Percentiles rank a stretch among this genome's conserved stretches.
phyloP scores from a whole-genome alignment of 1,140 invertebrate species.

The Ectropis grisescens region DNA sequence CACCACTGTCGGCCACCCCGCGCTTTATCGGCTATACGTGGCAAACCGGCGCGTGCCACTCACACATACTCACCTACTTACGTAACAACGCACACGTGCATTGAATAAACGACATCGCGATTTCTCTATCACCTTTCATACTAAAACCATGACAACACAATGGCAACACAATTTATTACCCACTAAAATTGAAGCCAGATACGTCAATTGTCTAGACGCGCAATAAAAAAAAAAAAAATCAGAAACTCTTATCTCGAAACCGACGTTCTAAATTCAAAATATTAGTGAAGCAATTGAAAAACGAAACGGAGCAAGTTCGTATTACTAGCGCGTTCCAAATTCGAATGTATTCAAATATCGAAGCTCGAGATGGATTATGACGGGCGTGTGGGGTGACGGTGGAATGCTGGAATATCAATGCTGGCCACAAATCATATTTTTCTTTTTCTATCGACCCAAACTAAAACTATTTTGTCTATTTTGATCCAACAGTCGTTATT shows the following conservation, averaged over 20 bases:
- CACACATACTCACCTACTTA: conserved; percentile 29
- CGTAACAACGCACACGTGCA: conserved; percentile 28
- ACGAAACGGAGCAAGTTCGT: conserved; percentile 59
- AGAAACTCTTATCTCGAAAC: conserved; percentile 41
- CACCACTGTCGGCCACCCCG: conserved; percentile 29
- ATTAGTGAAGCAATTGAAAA: conserved; percentile 66
- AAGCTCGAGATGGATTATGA: conserved; percentile 54
- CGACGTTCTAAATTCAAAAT: conserved; percentile 63
- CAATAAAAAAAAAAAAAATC: too few relatives aligned
- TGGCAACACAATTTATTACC: conserved; percentile 24
- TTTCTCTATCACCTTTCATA: conserved; percentile 40
- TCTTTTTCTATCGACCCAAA: conserved; percentile 7
- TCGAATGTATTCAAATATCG: conserved; percentile 63
- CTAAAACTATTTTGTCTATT: too few relatives aligned
- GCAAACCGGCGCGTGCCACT: conserved; percentile 23
- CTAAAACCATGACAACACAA: conserved; percentile 18
- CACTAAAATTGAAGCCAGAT: too few relatives aligned
- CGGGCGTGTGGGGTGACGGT: conserved; percentile 28
- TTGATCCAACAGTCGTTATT: too few relatives aligned
- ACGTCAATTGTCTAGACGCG: conserved; percentile 29
- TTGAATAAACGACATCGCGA: conserved; percentile 31
- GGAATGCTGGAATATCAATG: conserved; percentile 34
- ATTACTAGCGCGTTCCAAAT: conserved; percentile 58
- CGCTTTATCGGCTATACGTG: conserved; percentile 27
- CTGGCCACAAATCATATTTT: conserved; percentile 27